Base-by-base conservation (phyloP, 1,140 invertebrate species). In the Aphidius gifuensis region DNA sequence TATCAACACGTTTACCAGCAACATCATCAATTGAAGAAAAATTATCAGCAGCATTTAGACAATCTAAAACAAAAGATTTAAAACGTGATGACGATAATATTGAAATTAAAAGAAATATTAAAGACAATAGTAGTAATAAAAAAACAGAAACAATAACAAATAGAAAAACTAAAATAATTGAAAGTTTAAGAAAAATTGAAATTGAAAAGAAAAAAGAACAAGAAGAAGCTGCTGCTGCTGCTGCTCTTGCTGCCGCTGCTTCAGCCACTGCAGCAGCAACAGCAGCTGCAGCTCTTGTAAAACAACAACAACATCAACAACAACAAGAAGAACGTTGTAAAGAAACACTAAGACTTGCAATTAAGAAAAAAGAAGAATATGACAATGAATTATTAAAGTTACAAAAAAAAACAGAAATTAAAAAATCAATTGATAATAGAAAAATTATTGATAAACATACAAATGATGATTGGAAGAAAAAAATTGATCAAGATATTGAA, bases 21-120 rank as follows among this genome's bases (percentile, higher is more conserved):
- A 81, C 80, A 0, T 80, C 80, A 0, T 75, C 78, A 1, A 81
- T 81, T 9, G 80, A 80, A 45, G 80, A 80, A 56, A 81, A 80
- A 46, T 54, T 80, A 2, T 79, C 80, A 0, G 78, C 75, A 3
- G 76, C 74, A 0, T 78, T 78, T 3, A 72, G 64, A 42, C 66
- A 67, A n/a, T 59, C 56, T 7, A 65, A 66, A 16, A 49, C 67
- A 9, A 66, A 66, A 32, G 68, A 69, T 9, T 43, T 46, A 4
- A 64, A 61, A 42, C 49, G 60, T n/a, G 60, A 67, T n/a, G 67
- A 68, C 0, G 66, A 67, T 5, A 43, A 1, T 3, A 8, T 44
- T 7, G 43, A 44, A 44, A 11, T 11, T 23, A 9, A 6, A 5
- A 8, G 66, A 67, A 8, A 16, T 47, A 51, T 47, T 16, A 2